A percentile compares a stretch with the other conserved stretches of the same genome.
These are phyloP conservation scores for Stenichneumon culpator DNA, from an alignment of 2,888 invertebrate species.

Conservation along the genomic window DNA sequence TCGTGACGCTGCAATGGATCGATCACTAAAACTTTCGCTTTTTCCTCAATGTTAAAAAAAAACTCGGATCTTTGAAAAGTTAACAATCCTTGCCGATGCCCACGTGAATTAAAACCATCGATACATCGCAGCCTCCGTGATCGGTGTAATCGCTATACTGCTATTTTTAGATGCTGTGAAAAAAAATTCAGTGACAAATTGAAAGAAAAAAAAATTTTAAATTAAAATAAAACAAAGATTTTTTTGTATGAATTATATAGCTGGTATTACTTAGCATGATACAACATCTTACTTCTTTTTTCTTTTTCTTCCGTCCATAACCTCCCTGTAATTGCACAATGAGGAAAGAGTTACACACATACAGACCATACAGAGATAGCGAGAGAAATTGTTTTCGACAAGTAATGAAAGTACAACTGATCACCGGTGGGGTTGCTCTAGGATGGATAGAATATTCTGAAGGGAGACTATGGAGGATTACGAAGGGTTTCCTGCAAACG, in stretches of 20 bases:
- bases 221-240: slow-evolving; percentile 72
- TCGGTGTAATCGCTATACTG: slow-evolving; percentile 46
- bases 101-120: slow-evolving; percentile 1
- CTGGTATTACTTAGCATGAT: slow-evolving; percentile 83
- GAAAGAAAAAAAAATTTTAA: too few species aligned
- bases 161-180: slow-evolving; percentile 60
- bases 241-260: slow-evolving; percentile 72
- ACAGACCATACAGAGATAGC: slow-evolving; percentile 79
- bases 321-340: slow-evolving; percentile 91
- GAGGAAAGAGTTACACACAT: slow-evolving; percentile 85
- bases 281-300: slow-evolving; percentile 97
- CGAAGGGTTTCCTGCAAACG: slow-evolving; percentile 14
- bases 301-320: slow-evolving; percentile 99
- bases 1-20: slow-evolving; percentile 52
- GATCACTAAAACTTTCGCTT: background rate
- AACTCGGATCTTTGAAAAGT: background rate
- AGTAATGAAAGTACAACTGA: slow-evolving; percentile 69
- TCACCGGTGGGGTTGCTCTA: slow-evolving; percentile 51
- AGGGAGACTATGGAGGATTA: slow-evolving; percentile 14
- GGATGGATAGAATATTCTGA: slow-evolving; percentile 2
- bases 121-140: slow-evolving; percentile 51
- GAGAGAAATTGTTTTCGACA: slow-evolving; percentile 74
- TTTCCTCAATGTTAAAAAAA: background rate
- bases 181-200: slow-evolving; percentile 61
- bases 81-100: too few species aligned